A percentile compares a stretch with the other conserved stretches of the same genome.
phyloP scores from a whole-genome alignment of 2,888 invertebrate species.

The Mamestra brassicae region DNA sequence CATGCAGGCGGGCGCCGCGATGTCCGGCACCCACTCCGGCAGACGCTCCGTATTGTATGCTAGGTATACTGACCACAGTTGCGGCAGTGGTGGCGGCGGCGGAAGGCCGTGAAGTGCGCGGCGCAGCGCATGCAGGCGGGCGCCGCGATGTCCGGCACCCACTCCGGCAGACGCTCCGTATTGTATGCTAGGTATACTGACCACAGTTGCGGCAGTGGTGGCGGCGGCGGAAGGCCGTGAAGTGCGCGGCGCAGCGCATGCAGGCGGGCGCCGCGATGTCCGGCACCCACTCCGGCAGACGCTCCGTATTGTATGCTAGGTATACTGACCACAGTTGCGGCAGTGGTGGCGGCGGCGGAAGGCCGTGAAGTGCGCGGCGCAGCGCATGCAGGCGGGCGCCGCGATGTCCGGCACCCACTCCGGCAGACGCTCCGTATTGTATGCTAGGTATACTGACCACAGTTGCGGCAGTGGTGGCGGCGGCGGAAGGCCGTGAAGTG shows the following conservation, averaged over 20 bases:
- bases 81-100: neutral
- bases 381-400: no score
- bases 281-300: neutral
- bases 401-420: neutral
- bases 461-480: no score
- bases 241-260: no score
- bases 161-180: neutral
- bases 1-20: no score
- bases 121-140: no score
- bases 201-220: no score
- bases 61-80: no score
- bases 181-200: conserved; percentile 3
- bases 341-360: neutral
- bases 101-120: no score
- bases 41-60: conserved; percentile 1
- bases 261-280: no score
- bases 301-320: neutral
- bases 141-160: neutral
- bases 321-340: no score
- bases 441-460: no score
- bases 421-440: neutral
- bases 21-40: neutral
- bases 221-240: neutral
- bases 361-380: no score
- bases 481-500: neutral